Percentiles rank a stretch among this genome's conserved stretches.
These are phyloP conservation scores for Microplitis deprimator DNA, from an alignment of 2,888 invertebrate genomes.

Conservation along the genomic window DNA sequence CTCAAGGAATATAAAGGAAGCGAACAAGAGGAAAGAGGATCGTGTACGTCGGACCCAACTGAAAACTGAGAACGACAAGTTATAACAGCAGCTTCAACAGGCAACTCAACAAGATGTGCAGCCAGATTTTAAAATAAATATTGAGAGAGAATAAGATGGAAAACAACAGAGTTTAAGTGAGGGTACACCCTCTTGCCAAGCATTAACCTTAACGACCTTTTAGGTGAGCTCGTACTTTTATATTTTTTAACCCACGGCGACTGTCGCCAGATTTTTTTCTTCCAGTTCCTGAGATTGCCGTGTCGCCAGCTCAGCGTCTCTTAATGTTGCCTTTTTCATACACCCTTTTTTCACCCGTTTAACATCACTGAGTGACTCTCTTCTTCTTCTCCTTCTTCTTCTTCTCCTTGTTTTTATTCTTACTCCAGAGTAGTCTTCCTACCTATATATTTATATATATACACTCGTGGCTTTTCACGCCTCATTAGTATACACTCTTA, in stretches of 20 bases:
- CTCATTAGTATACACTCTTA: background rate
- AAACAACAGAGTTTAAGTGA: slow-evolving; percentile 3
- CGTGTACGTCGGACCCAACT: slow-evolving; percentile 17
- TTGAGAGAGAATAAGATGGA: slow-evolving; percentile 5
- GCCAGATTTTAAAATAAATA: slow-evolving; percentile 20
- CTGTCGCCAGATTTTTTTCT: slow-evolving; percentile 33
- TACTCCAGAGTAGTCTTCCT: slow-evolving; percentile 24
- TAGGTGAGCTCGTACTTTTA: slow-evolving; percentile 58
- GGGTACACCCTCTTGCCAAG: slow-evolving; percentile 53
- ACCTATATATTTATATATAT: slow-evolving; percentile 16
- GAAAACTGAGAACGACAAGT: slow-evolving; percentile 38
- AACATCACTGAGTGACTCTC: slow-evolving; percentile 17
- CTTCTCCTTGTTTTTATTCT: background rate
- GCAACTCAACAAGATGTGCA: slow-evolving; percentile 14
- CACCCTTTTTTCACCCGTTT: slow-evolving; percentile 27
- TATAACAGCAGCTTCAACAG: slow-evolving; percentile 29
- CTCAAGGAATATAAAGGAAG: background rate
- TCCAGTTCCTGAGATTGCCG: slow-evolving; percentile 63
- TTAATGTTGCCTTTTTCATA: slow-evolving; percentile 63
- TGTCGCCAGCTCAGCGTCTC: slow-evolving; percentile 66
- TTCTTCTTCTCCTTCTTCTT: slow-evolving; percentile 5
- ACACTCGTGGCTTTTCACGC: background rate
- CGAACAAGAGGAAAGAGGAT: background rate
- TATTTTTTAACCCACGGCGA: slow-evolving; percentile 40
- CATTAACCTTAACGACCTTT: slow-evolving; percentile 68